Evolutionary conservation across 2,888 invertebrate species (phyloP).

Genomic region (Altica lythri): DNA sequence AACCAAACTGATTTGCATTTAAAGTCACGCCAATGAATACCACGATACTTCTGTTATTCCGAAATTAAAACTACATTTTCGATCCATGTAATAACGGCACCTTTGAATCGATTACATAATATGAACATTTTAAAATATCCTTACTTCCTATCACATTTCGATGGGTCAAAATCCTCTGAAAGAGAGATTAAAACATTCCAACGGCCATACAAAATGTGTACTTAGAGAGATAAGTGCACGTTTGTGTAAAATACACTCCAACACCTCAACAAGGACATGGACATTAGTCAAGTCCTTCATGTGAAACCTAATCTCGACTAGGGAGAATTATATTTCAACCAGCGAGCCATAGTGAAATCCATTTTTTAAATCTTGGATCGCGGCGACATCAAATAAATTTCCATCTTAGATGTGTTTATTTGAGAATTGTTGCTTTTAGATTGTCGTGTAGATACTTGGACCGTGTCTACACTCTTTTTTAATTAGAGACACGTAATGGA

Average conservation of each 20-base stretch:
- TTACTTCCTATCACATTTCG: too few relatives aligned
- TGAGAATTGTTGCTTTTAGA: slow-evolving; percentile 17
- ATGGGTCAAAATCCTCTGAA: slow-evolving; percentile 17
- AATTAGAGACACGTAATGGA: not conserved
- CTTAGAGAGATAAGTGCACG: slow-evolving; percentile 45
- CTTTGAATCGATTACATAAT: too few relatives aligned
- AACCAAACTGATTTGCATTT: too few relatives aligned
- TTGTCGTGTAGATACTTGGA: not conserved
- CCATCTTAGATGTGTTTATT: slow-evolving; percentile 27
- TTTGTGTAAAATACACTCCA: slow-evolving; percentile 43
- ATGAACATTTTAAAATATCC: too few relatives aligned
- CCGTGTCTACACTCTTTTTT: slow-evolving; percentile 6
- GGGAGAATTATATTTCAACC: slow-evolving; percentile 40
- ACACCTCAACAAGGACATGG: slow-evolving; percentile 39
- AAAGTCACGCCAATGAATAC: too few relatives aligned
- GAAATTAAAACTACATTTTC: too few relatives aligned
- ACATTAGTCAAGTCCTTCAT: slow-evolving; percentile 41
- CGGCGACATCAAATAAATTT: slow-evolving; percentile 25
- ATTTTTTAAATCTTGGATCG: slow-evolving; percentile 27
- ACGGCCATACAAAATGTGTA: slow-evolving; percentile 30
- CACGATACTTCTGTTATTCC: too few relatives aligned
- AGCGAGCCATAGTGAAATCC: slow-evolving; percentile 39
- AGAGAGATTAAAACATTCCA: slow-evolving; percentile 41
- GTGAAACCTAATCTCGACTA: slow-evolving; percentile 45
- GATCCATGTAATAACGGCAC: too few relatives aligned